A percentile compares a stretch with the other conserved stretches of the same genome.
These are phyloP conservation scores for Ciconia boyciana DNA, from an alignment of 2,113 vertebrate species.

Conservation along the genomic window DNA sequence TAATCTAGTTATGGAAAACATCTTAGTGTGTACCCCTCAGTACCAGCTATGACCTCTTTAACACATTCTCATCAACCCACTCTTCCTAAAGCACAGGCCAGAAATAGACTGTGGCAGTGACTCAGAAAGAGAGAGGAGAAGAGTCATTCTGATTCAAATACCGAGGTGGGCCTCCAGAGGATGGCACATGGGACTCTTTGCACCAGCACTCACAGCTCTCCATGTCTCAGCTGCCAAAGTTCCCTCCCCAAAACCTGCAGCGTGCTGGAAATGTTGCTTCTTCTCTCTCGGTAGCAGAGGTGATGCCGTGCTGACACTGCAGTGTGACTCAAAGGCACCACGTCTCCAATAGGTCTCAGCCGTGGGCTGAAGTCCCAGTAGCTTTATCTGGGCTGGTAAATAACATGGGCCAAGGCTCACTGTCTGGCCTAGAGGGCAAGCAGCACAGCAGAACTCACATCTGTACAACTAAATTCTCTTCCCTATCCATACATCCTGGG, in stretches of 20 bases:
- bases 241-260: neutral
- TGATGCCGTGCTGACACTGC: neutral
- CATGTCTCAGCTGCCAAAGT: neutral
- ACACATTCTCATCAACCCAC: neutral
- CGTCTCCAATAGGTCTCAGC: neutral
- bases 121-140: conserved; percentile 31
- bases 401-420: neutral
- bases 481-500: neutral
- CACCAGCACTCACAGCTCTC: neutral
- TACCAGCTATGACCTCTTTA: conserved; percentile 21
- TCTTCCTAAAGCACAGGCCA: neutral
- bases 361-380: neutral
- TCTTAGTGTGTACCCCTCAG: neutral
- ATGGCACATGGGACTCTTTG: neutral
- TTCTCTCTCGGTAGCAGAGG: neutral
- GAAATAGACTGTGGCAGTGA: conserved; percentile 42
- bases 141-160: conserved; percentile 47
- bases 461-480: neutral
- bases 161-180: neutral
- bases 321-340: neutral
- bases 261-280: neutral
- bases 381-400: neutral
- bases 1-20: neutral
- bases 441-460: neutral
- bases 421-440: neutral